These are phyloP conservation scores for Drosophila monieri DNA, from an alignment of 2,888 invertebrate genomes.

Conservation along the genomic window DNA sequence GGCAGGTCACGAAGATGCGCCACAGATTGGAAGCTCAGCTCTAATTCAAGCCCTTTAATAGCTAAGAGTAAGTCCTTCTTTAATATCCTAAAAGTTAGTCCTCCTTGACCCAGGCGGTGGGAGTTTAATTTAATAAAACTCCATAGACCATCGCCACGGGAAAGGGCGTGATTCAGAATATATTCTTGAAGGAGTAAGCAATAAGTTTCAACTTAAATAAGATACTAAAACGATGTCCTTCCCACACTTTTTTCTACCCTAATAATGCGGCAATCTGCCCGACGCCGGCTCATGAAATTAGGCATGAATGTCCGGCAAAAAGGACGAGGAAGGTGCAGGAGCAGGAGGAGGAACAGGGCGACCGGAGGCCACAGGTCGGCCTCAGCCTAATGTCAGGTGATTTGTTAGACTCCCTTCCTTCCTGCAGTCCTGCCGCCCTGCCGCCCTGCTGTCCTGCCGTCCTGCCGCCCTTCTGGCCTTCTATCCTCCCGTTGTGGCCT, in stretches of 20 bases:
- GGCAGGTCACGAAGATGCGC: neutral
- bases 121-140: neutral
- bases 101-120: too few species aligned
- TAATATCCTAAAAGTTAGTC: too few species aligned
- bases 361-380: slow-evolving; percentile 50
- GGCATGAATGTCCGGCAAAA: slow-evolving; percentile 64
- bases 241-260: slow-evolving; percentile 22
- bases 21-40: neutral
- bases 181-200: neutral
- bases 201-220: neutral
- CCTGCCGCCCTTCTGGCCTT: neutral
- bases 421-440: slow-evolving; percentile 6
- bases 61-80: too few species aligned
- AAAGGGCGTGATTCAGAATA: too few species aligned
- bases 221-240: neutral
- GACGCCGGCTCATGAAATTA: slow-evolving; percentile 72
- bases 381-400: slow-evolving; percentile 65
- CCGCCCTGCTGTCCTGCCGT: neutral
- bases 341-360: neutral
- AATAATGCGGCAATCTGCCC: slow-evolving; percentile 74
- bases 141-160: neutral
- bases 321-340: neutral
- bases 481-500: slow-evolving; percentile 7
- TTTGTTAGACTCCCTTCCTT: slow-evolving; percentile 64
- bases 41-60: too few species aligned